Base-by-base conservation (phyloP, 2,113 vertebrate species). In the Dipodomys ordii region DNA sequence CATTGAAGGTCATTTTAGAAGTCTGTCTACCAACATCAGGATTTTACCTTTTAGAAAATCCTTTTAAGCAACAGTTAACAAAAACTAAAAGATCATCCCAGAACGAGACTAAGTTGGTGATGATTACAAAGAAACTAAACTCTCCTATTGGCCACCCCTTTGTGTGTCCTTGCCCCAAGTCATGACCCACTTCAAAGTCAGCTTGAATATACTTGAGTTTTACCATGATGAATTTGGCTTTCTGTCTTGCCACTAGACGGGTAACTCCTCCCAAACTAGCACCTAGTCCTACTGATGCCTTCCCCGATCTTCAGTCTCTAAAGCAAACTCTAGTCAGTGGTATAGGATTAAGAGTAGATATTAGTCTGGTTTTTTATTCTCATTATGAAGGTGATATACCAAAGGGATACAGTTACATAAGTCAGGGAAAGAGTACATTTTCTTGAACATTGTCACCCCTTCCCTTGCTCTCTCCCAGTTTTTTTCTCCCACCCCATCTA, bases 41-140 rank as follows among this genome's bases (percentile, higher is more conserved):
- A 67, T 65, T 92, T 96, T 67, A 88, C 65, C 28, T 80, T 83
- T 25, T 44, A 85, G 35, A 88, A 72, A 83, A 44, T 15, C 25
- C 10, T 53, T 84, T 49, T 83, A 78, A 22, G 71, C 53, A 78
- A 84, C 39, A 39, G 39, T 90, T 71, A 74, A 35, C 3, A 30
- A 60, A 84, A 90, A 57, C 32, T 65, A 32, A 72, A 92, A 88
- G 30, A 28, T 49, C 15, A 79, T 82, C 53, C 62, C 32, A 92
- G 83, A 94, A 60, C 60, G 6, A 30, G 49, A 71, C 77, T 2
- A 11, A 16, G 83, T 30, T 77, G 76, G 4, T 88, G 20, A 74
- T 77, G 74, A 44, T 77, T 74, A 30, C 0, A 10, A 80, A 27
- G 2, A 20, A 74, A 16, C 4, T 68, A 35, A 91, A 80, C 69